Evolutionary conservation across 2,888 invertebrate genomes (phyloP).

Genomic region (Ctena decussata): DNA sequence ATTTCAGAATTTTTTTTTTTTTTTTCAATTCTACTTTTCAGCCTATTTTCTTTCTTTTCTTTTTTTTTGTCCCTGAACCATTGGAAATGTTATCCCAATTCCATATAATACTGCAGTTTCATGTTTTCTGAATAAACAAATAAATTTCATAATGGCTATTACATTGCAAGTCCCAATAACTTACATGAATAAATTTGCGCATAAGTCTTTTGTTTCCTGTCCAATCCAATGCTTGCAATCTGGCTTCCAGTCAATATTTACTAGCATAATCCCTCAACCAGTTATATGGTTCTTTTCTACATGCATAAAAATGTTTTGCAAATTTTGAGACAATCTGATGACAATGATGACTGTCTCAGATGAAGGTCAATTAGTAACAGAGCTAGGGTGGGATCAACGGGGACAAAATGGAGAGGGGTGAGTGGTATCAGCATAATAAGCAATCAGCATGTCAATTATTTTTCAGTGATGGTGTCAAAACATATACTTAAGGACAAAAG

Average conservation of each 20-base stretch:
- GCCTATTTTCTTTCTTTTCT: not conserved
- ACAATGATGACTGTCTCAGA: no score
- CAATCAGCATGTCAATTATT: no score
- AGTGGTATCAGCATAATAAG: no score
- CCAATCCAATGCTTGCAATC: conserved; percentile 2
- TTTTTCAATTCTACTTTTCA: not conserved
- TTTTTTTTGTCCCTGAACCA: not conserved
- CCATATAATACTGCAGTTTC: not conserved
- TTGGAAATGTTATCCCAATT: conserved; percentile 65
- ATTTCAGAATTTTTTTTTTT: not conserved
- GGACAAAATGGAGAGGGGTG: no score
- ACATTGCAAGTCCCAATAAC: not conserved
- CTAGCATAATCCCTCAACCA: not conserved
- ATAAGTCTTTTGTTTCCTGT: not conserved
- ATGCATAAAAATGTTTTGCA: no score
- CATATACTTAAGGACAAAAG: no score
- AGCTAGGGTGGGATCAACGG: no score
- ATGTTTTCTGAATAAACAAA: no score
- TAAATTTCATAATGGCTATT: no score
- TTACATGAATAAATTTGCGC: not conserved
- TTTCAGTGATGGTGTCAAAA: no score
- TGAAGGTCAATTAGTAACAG: no score
- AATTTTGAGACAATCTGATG: no score
- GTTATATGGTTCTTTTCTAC: not conserved
- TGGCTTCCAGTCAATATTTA: not conserved